Percentiles rank a stretch among this genome's conserved stretches.
phyloP scores from a whole-genome alignment of 2,888 invertebrate genomes.

The Protodeltote pygarga region DNA sequence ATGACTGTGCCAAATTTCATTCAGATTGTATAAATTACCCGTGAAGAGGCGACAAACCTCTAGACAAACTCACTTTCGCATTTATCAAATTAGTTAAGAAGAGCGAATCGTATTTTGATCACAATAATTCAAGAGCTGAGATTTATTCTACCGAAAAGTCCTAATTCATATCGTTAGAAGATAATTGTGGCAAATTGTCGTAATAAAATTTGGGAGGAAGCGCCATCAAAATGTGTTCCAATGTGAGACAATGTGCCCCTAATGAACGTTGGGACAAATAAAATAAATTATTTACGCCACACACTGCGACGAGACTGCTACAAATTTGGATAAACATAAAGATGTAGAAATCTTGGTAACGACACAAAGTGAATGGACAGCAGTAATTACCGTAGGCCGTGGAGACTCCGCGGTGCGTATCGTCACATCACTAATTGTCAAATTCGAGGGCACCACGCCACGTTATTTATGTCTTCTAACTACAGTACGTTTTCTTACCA shows the following conservation, averaged over 20 bases:
- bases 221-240: slow-evolving; percentile 72
- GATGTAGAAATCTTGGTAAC: slow-evolving; percentile 81
- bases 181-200: slow-evolving; percentile 70
- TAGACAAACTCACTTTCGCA: no score
- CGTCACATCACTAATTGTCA: slow-evolving; percentile 76
- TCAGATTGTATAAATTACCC: no score
- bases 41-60: no score
- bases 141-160: slow-evolving; percentile 51
- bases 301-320: slow-evolving; percentile 68
- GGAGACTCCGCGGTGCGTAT: slow-evolving; percentile 77
- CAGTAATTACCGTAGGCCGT: slow-evolving; percentile 77
- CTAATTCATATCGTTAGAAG: slow-evolving; percentile 59
- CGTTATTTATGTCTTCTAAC: slow-evolving; percentile 50
- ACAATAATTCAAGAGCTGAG: slow-evolving; percentile 37
- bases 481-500: slow-evolving; percentile 46
- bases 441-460: slow-evolving; percentile 59
- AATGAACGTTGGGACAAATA: slow-evolving; percentile 75
- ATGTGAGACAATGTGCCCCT: slow-evolving; percentile 76
- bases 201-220: slow-evolving; percentile 75
- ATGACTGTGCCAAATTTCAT: no score
- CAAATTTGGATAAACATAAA: slow-evolving; percentile 73
- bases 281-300: slow-evolving; percentile 84
- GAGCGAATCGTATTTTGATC: slow-evolving; percentile 25
- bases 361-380: slow-evolving; percentile 84
- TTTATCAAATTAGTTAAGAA: no score